Evolutionary conservation across 1,140 invertebrate species (phyloP).

Genomic region (Adoxophyes honmai): DNA sequence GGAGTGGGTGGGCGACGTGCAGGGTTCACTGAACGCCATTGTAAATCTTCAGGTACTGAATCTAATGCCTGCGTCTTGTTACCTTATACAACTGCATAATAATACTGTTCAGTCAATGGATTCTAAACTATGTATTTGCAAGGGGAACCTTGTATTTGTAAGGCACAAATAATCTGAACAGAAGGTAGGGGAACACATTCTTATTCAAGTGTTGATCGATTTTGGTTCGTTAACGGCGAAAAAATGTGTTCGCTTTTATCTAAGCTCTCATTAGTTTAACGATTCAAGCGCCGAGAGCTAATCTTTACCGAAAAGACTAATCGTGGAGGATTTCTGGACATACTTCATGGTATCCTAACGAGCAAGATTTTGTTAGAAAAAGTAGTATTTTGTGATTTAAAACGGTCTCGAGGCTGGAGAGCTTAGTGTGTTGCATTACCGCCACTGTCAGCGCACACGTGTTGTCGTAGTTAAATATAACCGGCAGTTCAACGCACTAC

Average conservation of each 20-base stretch:
- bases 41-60: conserved; percentile 53
- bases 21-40: conserved; percentile 64
- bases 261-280: too few relatives aligned
- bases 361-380: too few relatives aligned
- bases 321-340: too few relatives aligned
- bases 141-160: conserved; percentile 13
- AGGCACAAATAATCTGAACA: background rate
- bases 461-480: conserved; percentile 73
- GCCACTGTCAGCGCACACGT: conserved; percentile 53
- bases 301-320: too few relatives aligned
- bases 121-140: conserved; percentile 25
- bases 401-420: conserved; percentile 34
- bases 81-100: conserved; percentile 21
- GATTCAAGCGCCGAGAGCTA: too few relatives aligned
- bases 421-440: conserved; percentile 34
- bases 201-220: too few relatives aligned
- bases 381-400: conserved; percentile 28
- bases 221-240: too few relatives aligned
- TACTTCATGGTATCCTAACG: too few relatives aligned
- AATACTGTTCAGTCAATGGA: conserved; percentile 16
- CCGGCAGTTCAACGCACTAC: conserved; percentile 64
- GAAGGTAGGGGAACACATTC: too few relatives aligned
- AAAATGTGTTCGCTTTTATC: too few relatives aligned
- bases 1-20: conserved; percentile 54
- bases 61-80: conserved; percentile 35